Percentiles rank a stretch among this genome's conserved stretches.
phyloP scores from a whole-genome alignment of 2,113 vertebrate genomes.

The Manacus vitellinus region DNA sequence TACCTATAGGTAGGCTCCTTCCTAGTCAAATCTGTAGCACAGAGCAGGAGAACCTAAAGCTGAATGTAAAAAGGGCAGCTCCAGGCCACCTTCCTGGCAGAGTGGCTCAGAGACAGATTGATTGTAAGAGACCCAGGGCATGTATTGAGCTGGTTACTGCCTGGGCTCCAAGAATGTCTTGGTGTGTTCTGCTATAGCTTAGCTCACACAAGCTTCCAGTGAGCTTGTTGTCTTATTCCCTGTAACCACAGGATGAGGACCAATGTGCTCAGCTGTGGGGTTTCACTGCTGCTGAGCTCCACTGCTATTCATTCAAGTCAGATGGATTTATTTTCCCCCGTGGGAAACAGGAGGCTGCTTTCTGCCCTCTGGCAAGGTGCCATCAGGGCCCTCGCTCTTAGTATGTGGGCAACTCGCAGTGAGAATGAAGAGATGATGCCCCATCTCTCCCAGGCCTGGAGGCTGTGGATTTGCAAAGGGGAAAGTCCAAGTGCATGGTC shows the following conservation, averaged over 20 bases:
- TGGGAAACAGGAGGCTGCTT: conserved; percentile 10
- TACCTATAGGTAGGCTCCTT: background rate
- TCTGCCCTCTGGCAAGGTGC: background rate
- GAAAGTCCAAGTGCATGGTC: conserved; percentile 52
- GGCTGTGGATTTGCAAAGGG: conserved; percentile 8
- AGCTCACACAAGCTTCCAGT: background rate
- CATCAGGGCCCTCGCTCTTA: background rate
- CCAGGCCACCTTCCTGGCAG: background rate
- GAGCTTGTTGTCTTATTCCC: background rate
- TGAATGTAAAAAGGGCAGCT: conserved; percentile 58
- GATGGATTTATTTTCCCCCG: background rate
- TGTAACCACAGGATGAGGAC: conserved; percentile 2
- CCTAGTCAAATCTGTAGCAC: background rate
- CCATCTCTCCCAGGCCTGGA: background rate
- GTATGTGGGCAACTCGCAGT: background rate
- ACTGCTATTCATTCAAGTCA: background rate
- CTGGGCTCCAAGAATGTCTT: background rate
- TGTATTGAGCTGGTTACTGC: background rate
- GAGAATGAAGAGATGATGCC: background rate
- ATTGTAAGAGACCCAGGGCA: background rate
- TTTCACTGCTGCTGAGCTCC: conserved; percentile 2
- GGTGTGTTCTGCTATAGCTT: background rate
- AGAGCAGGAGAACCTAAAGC: background rate
- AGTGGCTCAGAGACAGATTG: conserved; percentile 8
- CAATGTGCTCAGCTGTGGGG: background rate